Percentiles rank a stretch among this genome's conserved stretches.
Evolutionary conservation across 2,797 vertebrate species (phyloP).

Genomic region (Sebastes aleutianus): DNA sequence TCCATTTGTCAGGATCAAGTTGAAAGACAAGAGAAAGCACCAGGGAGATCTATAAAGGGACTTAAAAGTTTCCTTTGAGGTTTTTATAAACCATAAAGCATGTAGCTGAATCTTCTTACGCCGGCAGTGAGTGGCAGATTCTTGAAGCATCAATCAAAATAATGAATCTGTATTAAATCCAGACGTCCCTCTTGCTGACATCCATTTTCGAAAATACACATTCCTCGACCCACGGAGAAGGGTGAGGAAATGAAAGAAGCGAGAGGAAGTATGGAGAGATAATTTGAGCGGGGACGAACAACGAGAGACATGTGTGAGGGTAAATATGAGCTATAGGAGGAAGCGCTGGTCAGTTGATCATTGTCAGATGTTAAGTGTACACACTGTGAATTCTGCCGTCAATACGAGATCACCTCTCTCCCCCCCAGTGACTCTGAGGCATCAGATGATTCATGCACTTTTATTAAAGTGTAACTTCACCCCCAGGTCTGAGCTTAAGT

Average conservation of each 20-base stretch:
- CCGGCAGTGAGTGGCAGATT: slow-evolving; percentile 57
- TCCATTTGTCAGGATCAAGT: slow-evolving; percentile 65
- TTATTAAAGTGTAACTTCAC: too few species aligned
- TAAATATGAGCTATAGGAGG: neutral
- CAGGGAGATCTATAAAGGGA: slow-evolving; percentile 56
- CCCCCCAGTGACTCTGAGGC: too few species aligned
- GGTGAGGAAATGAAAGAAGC: neutral
- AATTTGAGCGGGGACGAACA: neutral
- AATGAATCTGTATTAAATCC: slow-evolving; percentile 68
- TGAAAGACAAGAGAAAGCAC: slow-evolving; percentile 60
- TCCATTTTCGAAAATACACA: slow-evolving; percentile 47
- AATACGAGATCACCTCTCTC: neutral
- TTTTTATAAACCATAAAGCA: slow-evolving; percentile 69
- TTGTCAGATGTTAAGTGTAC: neutral
- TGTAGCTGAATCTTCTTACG: slow-evolving; percentile 54
- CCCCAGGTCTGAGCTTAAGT: too few species aligned
- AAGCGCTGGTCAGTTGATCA: neutral
- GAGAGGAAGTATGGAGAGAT: neutral
- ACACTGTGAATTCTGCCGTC: neutral
- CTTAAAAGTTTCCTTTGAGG: slow-evolving; percentile 62
- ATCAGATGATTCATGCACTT: too few species aligned
- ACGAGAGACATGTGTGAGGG: neutral
- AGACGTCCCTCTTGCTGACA: slow-evolving; percentile 41
- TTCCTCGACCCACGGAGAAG: slow-evolving; percentile 2
- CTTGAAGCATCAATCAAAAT: slow-evolving; percentile 68